phyloP scores from a whole-genome alignment of 2,113 vertebrate genomes.

The Cnemophilus loriae region DNA sequence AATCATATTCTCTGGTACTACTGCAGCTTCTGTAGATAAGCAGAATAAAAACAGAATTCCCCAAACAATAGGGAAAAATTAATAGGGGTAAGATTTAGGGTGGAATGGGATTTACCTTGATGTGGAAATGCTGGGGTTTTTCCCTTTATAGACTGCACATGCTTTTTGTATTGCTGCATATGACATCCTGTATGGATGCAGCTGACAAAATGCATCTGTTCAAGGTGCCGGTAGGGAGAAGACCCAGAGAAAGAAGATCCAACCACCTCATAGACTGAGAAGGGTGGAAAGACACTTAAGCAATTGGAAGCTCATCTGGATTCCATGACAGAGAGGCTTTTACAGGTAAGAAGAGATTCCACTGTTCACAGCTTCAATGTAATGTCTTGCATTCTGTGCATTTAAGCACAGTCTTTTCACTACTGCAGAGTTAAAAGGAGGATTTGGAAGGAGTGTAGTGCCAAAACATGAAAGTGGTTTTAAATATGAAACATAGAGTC shows the following conservation, averaged over 20 bases:
- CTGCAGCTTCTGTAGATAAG: background rate
- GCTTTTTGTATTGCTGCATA: background rate
- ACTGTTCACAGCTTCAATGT: background rate
- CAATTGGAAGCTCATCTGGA: background rate
- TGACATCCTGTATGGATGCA: background rate
- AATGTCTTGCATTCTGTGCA: background rate
- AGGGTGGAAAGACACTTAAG: background rate
- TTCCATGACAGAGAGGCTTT: background rate
- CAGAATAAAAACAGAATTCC: background rate
- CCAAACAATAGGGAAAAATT: background rate
- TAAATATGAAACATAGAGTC: background rate
- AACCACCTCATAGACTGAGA: fast-evolving
- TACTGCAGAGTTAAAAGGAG: background rate
- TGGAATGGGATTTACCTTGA: background rate
- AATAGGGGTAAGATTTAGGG: background rate
- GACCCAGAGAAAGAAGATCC: background rate
- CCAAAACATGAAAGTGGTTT: background rate
- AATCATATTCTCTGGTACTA: background rate
- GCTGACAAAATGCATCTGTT: background rate
- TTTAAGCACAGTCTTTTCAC: background rate
- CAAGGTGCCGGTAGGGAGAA: background rate
- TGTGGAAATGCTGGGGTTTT: background rate
- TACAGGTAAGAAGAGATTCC: background rate
- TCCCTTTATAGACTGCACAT: background rate
- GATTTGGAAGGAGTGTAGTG: background rate